phyloP scores from a whole-genome alignment of 2,888 invertebrate species.

The Eumacrocentrus americanus region DNA sequence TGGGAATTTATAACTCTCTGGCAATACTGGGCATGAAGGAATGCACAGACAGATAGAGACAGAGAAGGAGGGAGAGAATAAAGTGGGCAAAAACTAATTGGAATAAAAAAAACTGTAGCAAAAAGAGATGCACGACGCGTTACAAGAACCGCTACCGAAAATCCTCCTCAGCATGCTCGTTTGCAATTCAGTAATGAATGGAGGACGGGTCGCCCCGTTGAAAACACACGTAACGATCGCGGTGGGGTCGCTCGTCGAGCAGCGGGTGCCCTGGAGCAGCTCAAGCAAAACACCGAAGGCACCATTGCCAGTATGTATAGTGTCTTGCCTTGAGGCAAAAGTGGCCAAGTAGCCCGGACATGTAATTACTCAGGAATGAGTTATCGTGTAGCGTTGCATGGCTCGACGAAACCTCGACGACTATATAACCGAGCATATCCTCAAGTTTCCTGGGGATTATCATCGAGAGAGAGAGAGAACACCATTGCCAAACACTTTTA shows the following conservation, averaged over 20 bases:
- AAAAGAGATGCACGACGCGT: conserved; percentile 34
- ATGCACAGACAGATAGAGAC: conserved; percentile 8
- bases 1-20: conserved; percentile 13
- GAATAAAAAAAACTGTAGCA: conserved; percentile 23
- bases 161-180: conserved; percentile 36
- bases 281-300: conserved; percentile 15
- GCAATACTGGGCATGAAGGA: conserved; percentile 22
- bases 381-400: conserved; percentile 40
- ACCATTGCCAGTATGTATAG: conserved; percentile 13
- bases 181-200: conserved; percentile 44
- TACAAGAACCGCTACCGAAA: conserved; percentile 39
- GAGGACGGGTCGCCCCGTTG: conserved; percentile 30
- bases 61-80: too few species aligned
- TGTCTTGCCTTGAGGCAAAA: conserved; percentile 2
- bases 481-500: too few species aligned
- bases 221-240: conserved; percentile 33
- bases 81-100: too few species aligned
- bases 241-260: conserved; percentile 22
- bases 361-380: conserved; percentile 53
- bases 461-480: too few species aligned
- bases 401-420: conserved; percentile 21
- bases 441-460: conserved; percentile 1
- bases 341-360: conserved; percentile 32
- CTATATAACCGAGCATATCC: conserved; percentile 30
- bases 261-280: conserved; percentile 26